Evolutionary conservation across 2,113 vertebrate genomes (phyloP).

Genomic region (Dascyllus trimaculatus): DNA sequence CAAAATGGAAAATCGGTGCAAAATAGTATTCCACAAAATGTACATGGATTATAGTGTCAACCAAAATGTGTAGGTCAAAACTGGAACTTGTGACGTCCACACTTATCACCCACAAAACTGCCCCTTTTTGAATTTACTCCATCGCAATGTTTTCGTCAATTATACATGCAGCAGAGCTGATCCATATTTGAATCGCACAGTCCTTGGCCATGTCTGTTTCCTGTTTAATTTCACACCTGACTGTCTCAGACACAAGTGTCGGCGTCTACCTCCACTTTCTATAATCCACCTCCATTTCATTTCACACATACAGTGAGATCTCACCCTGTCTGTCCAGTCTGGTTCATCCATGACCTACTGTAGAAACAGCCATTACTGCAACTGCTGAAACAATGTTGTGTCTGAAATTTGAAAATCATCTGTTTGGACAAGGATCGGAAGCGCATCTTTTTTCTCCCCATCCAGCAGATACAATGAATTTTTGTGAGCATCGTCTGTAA

Average conservation of each 20-base stretch:
- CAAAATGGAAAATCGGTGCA: background rate
- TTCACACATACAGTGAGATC: constrained; percentile 49
- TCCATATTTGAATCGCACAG: constrained; percentile 59
- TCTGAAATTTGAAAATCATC: constrained; percentile 36
- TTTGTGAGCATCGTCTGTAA: background rate
- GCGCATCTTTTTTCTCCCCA: background rate
- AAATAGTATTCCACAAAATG: background rate
- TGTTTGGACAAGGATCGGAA: background rate
- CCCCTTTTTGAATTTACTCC: constrained; percentile 13
- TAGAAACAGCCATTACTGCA: constrained; percentile 35
- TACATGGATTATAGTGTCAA: background rate
- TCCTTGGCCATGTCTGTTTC: constrained; percentile 65
- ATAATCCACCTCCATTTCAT: constrained; percentile 47
- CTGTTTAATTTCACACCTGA: constrained; percentile 87
- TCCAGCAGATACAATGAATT: background rate
- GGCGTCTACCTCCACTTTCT: constrained; percentile 57
- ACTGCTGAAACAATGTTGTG: constrained; percentile 28
- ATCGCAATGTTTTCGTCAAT: constrained; percentile 62
- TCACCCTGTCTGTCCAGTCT: constrained; percentile 50
- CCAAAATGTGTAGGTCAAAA: background rate
- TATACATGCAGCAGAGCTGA: constrained; percentile 59
- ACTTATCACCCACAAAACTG: background rate
- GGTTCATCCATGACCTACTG: constrained; percentile 55
- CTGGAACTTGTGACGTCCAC: background rate
- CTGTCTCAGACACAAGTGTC: constrained; percentile 53